Percentiles rank a stretch among this genome's conserved stretches.
phyloP scores from a whole-genome alignment of 2,888 invertebrate species.

The Choristoneura rosaceana region DNA sequence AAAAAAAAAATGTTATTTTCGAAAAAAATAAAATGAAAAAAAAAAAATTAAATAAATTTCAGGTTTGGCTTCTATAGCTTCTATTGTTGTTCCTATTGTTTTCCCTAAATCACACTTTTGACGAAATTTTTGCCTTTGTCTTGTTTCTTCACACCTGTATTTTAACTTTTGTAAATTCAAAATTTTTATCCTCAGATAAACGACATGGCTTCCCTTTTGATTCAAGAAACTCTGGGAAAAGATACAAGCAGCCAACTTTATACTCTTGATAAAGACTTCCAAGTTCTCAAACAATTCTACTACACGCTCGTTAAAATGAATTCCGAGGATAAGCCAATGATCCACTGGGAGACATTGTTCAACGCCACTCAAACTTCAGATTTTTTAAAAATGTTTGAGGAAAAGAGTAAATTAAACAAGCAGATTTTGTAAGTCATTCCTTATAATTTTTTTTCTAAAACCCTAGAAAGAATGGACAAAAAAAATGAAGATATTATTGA shows the following conservation, averaged over 20 bases:
- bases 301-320: conserved; percentile 56
- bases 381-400: conserved; percentile 59
- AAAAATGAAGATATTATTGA: background rate
- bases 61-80: no score
- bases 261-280: conserved; percentile 67
- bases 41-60: no score
- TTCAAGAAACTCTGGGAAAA: conserved; percentile 77
- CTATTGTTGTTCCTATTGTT: no score
- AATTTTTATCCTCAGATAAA: conserved; percentile 68
- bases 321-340: conserved; percentile 45
- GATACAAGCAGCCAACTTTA: conserved; percentile 71
- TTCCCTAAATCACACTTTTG: no score
- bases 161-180: background rate
- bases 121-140: no score
- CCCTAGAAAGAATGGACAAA: no score
- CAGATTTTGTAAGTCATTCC: conserved; percentile 70
- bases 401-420: conserved; percentile 65
- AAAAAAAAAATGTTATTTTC: no score
- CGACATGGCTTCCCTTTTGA: conserved; percentile 73
- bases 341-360: conserved; percentile 65
- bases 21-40: no score
- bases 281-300: conserved; percentile 67
- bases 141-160: no score
- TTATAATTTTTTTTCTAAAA: background rate
- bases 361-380: conserved; percentile 60